Evolutionary conservation across 2,113 vertebrate genomes (phyloP).

Genomic region (Psophia crepitans): DNA sequence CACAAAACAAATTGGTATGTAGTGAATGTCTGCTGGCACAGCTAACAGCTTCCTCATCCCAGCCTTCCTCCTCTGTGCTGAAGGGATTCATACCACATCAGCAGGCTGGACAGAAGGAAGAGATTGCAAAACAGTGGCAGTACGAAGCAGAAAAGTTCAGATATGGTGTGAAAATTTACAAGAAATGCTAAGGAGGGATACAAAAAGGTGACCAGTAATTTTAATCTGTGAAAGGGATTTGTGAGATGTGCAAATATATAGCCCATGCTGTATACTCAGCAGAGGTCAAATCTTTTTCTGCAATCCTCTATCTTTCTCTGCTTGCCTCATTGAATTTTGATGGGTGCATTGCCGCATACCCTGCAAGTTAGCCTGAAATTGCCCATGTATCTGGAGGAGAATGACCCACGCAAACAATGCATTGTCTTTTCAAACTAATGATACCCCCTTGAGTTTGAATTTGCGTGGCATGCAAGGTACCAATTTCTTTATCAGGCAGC

Average conservation of each 20-base stretch:
- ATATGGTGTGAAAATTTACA: background rate
- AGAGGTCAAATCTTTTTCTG: background rate
- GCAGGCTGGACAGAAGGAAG: background rate
- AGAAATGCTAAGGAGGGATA: background rate
- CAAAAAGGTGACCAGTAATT: background rate
- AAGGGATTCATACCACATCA: background rate
- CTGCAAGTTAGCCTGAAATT: background rate
- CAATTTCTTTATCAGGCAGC: background rate
- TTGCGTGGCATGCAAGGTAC: background rate
- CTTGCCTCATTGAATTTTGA: background rate
- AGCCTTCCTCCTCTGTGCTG: background rate
- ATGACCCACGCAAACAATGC: background rate
- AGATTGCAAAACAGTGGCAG: background rate
- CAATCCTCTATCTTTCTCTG: background rate
- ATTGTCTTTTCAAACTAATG: background rate
- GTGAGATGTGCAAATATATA: background rate
- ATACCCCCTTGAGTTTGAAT: background rate
- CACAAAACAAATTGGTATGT: background rate
- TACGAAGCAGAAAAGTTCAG: background rate
- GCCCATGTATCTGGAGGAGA: background rate
- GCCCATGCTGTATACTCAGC: background rate
- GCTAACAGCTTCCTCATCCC: background rate
- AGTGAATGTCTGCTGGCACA: background rate
- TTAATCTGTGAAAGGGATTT: background rate
- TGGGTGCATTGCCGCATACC: background rate